Percentiles rank a stretch among this genome's conserved stretches.
Conservation (phyloP, 2,113 vertebrate species). For the Hemiscyllium ocellatum region DNA sequence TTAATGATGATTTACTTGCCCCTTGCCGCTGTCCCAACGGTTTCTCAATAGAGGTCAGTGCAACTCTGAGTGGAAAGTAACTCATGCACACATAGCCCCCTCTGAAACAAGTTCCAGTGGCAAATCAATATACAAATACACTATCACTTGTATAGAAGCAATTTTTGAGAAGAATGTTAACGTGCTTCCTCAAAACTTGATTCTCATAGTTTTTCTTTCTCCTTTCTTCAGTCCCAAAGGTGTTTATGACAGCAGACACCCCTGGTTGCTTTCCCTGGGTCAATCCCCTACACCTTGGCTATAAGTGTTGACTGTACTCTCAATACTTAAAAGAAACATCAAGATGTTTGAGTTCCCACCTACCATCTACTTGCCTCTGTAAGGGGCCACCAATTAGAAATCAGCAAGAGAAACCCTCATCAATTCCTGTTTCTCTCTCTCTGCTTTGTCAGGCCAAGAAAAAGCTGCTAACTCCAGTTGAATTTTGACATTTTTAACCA, state of each 20-base stretch:
- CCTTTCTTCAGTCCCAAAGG: neutral
- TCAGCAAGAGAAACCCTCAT: neutral
- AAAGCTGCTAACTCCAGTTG: neutral
- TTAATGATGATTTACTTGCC: neutral
- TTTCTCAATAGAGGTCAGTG: neutral
- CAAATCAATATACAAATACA: neutral
- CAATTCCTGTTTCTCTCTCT: neutral
- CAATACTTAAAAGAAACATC: neutral
- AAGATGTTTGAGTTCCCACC: neutral
- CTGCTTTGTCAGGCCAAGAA: neutral
- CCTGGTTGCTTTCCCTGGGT: neutral
- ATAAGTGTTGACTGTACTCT: neutral
- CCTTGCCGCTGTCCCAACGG: neutral
- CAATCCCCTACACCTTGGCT: neutral
- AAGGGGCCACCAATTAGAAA: neutral
- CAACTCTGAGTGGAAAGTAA: no score
- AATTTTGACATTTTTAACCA: no score
- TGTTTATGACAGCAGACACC: neutral
- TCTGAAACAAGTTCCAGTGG: neutral
- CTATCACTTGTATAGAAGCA: neutral
- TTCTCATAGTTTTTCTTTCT: neutral
- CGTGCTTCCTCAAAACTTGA: neutral
- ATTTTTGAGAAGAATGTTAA: neutral
- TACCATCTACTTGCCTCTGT: neutral
- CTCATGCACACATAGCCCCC: neutral